Conservation (phyloP, 2,797 vertebrate species). For the Gymnothorax javanicus region DNA sequence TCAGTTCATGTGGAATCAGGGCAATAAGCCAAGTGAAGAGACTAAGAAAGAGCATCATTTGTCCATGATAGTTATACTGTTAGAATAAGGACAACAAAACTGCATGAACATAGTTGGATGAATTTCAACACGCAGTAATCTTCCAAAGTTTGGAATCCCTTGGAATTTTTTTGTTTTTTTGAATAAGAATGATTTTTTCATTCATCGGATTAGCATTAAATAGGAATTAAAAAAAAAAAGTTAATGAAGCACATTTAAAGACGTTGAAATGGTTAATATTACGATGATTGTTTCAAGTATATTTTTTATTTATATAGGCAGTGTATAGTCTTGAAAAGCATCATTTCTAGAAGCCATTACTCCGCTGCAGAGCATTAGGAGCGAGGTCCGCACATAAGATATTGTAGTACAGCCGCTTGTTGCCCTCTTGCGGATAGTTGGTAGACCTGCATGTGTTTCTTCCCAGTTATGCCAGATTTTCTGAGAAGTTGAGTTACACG, state of each 20-base stretch:
- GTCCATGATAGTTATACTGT: neutral
- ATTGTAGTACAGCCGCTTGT: constrained; percentile 32
- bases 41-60: neutral
- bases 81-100: neutral
- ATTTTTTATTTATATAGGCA: no score
- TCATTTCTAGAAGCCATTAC: neutral
- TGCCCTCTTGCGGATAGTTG: constrained; percentile 53
- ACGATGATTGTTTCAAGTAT: no score
- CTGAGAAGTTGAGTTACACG: constrained; percentile 75
- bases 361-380: neutral
- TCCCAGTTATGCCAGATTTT: constrained; percentile 48
- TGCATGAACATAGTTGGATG: neutral
- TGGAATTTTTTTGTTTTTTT: no score
- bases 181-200: no score
- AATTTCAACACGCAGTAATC: neutral
- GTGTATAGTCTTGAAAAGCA: no score
- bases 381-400: neutral
- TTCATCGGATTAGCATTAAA: no score
- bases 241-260: no score
- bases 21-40: neutral
- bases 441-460: constrained; percentile 21
- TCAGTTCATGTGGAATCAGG: no score
- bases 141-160: no score
- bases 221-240: no score
- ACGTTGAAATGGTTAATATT: no score